These are phyloP conservation scores for Linepithema humile DNA, from an alignment of 1,140 invertebrate species.

Conservation along the genomic window DNA sequence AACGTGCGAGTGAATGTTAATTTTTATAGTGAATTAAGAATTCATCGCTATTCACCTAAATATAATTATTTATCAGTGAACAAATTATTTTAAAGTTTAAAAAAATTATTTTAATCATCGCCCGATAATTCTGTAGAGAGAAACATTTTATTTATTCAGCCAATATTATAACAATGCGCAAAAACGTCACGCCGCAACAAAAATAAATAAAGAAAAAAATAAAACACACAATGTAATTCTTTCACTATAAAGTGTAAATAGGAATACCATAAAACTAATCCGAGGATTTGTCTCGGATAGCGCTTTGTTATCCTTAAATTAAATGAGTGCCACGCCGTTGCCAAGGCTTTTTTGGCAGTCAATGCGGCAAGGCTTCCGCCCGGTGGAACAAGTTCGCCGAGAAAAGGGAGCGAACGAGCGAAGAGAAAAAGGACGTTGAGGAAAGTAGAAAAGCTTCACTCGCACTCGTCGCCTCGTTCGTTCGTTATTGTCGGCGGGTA, in stretches of 20 bases:
- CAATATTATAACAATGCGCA: neutral
- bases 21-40: neutral
- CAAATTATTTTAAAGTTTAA: too few relatives aligned
- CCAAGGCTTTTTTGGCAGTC: slow-evolving; percentile 68
- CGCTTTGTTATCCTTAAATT: slow-evolving; percentile 59
- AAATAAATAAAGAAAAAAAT: slow-evolving; percentile 4
- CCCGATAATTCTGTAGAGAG: neutral
- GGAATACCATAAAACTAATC: slow-evolving; percentile 24
- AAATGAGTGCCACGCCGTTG: slow-evolving; percentile 66
- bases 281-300: slow-evolving; percentile 31
- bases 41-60: neutral
- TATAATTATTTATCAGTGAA: neutral
- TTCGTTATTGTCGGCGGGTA: slow-evolving; percentile 64
- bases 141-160: slow-evolving; percentile 8
- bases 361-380: slow-evolving; percentile 62
- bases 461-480: slow-evolving; percentile 52
- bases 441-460: slow-evolving; percentile 61
- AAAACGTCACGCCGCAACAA: neutral
- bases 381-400: slow-evolving; percentile 22
- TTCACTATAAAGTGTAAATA: slow-evolving; percentile 51
- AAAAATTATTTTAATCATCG: neutral
- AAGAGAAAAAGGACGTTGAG: slow-evolving; percentile 34
- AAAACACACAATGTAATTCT: slow-evolving; percentile 14
- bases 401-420: slow-evolving; percentile 43
- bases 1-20: neutral